Percentiles rank a stretch among this genome's conserved stretches.
Conservation (phyloP, 2,797 vertebrate species). For the Rhabdophis nuchalis region DNA sequence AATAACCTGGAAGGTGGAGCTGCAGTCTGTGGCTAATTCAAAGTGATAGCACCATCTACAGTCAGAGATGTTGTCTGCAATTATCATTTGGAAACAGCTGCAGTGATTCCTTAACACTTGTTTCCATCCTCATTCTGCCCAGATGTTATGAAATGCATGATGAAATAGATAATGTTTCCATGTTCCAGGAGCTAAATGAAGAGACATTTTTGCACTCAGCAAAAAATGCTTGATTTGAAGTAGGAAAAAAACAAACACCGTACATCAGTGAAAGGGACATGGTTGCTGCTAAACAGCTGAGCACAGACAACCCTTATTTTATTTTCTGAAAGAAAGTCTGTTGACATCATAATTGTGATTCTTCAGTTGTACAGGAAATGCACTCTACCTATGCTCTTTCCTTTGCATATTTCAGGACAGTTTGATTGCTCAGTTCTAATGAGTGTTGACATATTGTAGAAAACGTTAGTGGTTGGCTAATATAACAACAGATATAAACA, state of each 20-base stretch:
- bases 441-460: background rate
- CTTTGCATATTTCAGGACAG: background rate
- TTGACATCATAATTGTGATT: background rate
- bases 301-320: background rate
- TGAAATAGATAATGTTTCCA: background rate
- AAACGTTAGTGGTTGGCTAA: background rate
- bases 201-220: background rate
- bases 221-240: background rate
- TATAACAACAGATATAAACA: background rate
- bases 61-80: background rate
- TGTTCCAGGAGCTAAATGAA: background rate
- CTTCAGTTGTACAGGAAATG: background rate
- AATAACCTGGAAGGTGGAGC: background rate
- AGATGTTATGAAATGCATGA: background rate
- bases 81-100: background rate
- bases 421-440: background rate
- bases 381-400: background rate
- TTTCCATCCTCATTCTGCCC: background rate
- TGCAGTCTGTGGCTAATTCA: constrained; percentile 9
- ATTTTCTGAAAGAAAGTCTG: background rate
- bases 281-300: background rate
- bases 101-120: background rate
- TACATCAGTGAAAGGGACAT: background rate
- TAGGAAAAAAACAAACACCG: background rate
- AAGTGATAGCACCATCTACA: constrained; percentile 20